Base-by-base conservation (phyloP, 2,113 vertebrate genomes). In the Dasyprocta punctata region DNA sequence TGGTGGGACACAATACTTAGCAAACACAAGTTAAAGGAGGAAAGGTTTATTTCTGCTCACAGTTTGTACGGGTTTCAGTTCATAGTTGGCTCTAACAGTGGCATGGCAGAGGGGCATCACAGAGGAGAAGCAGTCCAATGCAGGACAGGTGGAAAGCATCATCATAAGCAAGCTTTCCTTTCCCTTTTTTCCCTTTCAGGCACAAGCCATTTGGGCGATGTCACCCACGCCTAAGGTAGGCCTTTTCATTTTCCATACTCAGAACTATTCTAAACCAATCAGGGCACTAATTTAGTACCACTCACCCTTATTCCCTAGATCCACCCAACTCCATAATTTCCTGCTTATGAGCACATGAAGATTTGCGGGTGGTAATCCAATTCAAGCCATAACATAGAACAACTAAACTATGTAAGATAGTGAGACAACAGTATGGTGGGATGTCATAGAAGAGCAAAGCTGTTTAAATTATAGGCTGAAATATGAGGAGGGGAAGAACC, bases 301-400 rank as follows among this genome's bases (percentile, higher is more conserved):
- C 44, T 19, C 44, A 33, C 1, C 28, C 13, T 49, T 49, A 49
- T 17, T 77, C 44, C 75, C 47, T 28, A 3, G 11, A 47, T 47
- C 2, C 26, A 47, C 24, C 73, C 41, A 47, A 17, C 12, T 77
- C 26, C 14, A 78, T 30, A 33, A 49, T 49, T 16, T 12, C 44
- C 75, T 0, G 0, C 44, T 3, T 3, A 49, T 30, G 44, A 49
- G 5, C 3, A 1, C 75, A 17, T 30, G 28, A 49, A 13, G 14
- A 49, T 78, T 49, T 19, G n/a, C n/a, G 6, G 12, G 13, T 2
- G 14, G 14, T 49, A 44, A 33, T 17, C 13, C 17, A 49, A 33
- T 49, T 33, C 75, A 78, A 77, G 14, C 44, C 13, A 16, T 30
- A 30, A 1, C 75, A 78, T 4, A 78, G 75, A 30, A 78, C 44